Evolutionary conservation across 2,888 invertebrate genomes (phyloP).

Genomic region (Calameuta filiformis): DNA sequence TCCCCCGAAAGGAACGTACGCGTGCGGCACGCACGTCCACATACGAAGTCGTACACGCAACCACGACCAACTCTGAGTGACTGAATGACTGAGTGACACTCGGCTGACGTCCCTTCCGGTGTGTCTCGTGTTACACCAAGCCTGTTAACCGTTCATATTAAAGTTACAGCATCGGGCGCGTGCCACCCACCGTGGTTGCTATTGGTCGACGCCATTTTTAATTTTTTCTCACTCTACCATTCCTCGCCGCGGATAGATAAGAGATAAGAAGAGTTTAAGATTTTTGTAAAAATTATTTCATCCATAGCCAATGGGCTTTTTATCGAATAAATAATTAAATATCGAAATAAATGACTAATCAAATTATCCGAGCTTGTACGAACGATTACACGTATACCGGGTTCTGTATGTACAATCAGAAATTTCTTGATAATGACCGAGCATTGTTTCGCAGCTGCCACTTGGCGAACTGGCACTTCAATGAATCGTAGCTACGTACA

Average conservation of each 20-base stretch:
- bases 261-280: not conserved
- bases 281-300: not conserved
- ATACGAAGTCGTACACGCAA: constrained; percentile 13
- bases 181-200: constrained; percentile 53
- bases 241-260: not conserved
- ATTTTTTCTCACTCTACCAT: not conserved
- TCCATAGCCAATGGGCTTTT: not conserved
- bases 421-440: constrained; percentile 14
- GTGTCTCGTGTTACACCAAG: constrained; percentile 61
- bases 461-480: constrained; percentile 34
- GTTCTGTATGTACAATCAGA: not conserved
- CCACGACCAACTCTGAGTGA: constrained; percentile 24
- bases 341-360: not conserved
- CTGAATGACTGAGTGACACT: constrained; percentile 61
- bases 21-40: constrained; percentile 28
- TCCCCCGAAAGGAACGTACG: constrained; percentile 34
- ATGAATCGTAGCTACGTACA: not conserved
- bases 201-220: not conserved
- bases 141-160: constrained; percentile 61
- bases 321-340: not conserved
- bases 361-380: not conserved
- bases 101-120: constrained; percentile 63
- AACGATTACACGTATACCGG: not conserved
- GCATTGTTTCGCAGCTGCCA: constrained; percentile 36
- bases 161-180: constrained; percentile 62